These are phyloP conservation scores for Exocentrus adspersus DNA, from an alignment of 2,888 invertebrate species.

Conservation along the genomic window DNA sequence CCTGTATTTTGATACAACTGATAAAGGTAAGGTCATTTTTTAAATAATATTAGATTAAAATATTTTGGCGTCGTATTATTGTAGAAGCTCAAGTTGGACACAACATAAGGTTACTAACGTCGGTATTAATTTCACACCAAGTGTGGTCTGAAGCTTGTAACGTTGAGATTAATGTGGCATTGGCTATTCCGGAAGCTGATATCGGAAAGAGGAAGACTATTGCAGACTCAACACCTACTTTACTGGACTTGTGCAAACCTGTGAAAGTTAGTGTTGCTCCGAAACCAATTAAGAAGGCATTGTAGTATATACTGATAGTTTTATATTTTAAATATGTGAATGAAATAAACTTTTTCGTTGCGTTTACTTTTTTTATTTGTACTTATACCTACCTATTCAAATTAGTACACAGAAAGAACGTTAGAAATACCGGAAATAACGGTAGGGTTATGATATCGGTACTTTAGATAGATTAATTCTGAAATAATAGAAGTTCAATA, in stretches of 20 bases:
- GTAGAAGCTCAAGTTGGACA: slow-evolving; percentile 68
- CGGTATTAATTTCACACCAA: slow-evolving; percentile 88
- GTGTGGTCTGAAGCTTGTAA: slow-evolving; percentile 94
- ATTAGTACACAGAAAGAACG: too few relatives aligned
- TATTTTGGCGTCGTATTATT: slow-evolving; percentile 38
- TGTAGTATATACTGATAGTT: slow-evolving; percentile 45
- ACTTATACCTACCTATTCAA: too few relatives aligned
- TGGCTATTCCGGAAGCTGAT: slow-evolving; percentile 75
- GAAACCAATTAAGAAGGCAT: slow-evolving; percentile 81
- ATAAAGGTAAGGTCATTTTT: slow-evolving; percentile 53
- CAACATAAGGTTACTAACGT: slow-evolving; percentile 80
- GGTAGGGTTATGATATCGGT: too few relatives aligned
- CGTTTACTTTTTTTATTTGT: not conserved
- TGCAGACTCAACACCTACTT: slow-evolving; percentile 66
- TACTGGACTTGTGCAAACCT: slow-evolving; percentile 85
- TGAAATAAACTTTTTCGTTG: not conserved
- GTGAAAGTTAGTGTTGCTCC: slow-evolving; percentile 89
- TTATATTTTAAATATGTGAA: not conserved
- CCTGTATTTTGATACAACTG: slow-evolving; percentile 68
- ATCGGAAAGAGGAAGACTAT: slow-evolving; percentile 61
- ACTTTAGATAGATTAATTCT: too few relatives aligned
- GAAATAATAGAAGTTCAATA: too few relatives aligned
- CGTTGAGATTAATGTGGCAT: slow-evolving; percentile 85
- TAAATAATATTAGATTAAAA: too few relatives aligned
- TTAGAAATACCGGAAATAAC: too few relatives aligned